Evolutionary conservation across 2,113 vertebrate species (phyloP).

Genomic region (Terrapene triunguis): DNA sequence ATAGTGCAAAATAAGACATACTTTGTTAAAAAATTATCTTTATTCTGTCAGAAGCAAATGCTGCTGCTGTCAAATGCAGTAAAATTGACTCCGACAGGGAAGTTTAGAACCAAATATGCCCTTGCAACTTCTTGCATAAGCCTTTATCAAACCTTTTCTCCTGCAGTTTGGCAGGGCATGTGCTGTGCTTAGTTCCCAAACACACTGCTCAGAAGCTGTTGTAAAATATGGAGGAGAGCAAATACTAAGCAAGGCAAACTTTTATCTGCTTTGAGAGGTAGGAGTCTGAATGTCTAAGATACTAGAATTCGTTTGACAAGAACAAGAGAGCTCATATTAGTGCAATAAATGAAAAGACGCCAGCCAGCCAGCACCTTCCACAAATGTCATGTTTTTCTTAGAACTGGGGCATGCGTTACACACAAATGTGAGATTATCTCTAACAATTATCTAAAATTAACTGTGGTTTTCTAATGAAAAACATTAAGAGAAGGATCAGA

Average conservation of each 20-base stretch:
- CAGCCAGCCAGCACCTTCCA: slow-evolving; percentile 46
- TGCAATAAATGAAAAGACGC: slow-evolving; percentile 57
- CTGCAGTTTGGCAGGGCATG: slow-evolving; percentile 30
- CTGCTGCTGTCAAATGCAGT: slow-evolving; percentile 59
- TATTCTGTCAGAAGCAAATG: slow-evolving; percentile 64
- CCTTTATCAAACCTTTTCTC: slow-evolving; percentile 18
- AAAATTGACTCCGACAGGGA: slow-evolving; percentile 65
- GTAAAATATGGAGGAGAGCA: slow-evolving; percentile 29
- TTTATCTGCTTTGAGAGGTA: slow-evolving; percentile 59
- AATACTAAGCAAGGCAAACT: slow-evolving; percentile 29
- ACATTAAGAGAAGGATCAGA: slow-evolving; percentile 82
- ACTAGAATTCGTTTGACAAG: slow-evolving; percentile 27
- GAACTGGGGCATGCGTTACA: slow-evolving; percentile 76
- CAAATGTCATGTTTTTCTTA: slow-evolving; percentile 79
- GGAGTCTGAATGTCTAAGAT: slow-evolving; percentile 37
- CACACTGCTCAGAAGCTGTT: slow-evolving; percentile 19
- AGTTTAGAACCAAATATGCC: slow-evolving; percentile 43
- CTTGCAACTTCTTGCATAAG: not conserved
- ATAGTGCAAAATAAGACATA: slow-evolving; percentile 24
- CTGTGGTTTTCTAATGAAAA: slow-evolving; percentile 86
- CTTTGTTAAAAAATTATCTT: slow-evolving; percentile 51
- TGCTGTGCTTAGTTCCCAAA: not conserved
- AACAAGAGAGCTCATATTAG: slow-evolving; percentile 3
- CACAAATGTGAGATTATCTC: slow-evolving; percentile 84
- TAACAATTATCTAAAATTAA: slow-evolving; percentile 85